These are phyloP conservation scores for Bursaphelenchus okinawaensis DNA, from an alignment of 2,888 invertebrate species.

Conservation along the genomic window DNA sequence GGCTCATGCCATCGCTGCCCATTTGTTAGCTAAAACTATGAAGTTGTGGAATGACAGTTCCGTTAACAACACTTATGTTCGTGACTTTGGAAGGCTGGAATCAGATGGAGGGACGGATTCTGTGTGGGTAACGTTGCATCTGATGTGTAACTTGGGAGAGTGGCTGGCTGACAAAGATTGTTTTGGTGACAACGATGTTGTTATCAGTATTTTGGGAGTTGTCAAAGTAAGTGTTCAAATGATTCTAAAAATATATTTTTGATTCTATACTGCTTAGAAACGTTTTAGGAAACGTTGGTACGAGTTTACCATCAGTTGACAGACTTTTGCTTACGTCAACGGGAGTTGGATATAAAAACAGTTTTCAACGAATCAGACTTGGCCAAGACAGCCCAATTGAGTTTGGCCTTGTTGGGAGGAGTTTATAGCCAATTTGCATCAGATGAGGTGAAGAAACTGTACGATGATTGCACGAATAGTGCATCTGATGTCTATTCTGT, in stretches of 20 bases:
- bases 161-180: neutral
- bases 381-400: neutral
- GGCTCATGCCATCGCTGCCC: neutral
- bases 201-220: neutral
- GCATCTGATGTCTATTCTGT: too few species aligned
- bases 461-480: too few species aligned
- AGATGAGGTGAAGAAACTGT: neutral
- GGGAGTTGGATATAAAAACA: neutral
- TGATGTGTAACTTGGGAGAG: neutral
- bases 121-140: neutral
- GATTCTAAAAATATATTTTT: neutral
- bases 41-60: neutral
- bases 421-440: neutral
- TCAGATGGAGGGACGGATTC: neutral
- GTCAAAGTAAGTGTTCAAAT: neutral
- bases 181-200: neutral
- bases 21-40: neutral
- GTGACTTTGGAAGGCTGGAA: neutral
- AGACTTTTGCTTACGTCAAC: neutral
- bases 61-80: neutral
- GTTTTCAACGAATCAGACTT: neutral
- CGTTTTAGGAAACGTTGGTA: neutral
- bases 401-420: neutral
- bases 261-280: too few species aligned
- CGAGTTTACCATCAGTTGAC: neutral